Evolutionary conservation across 2,888 invertebrate species (phyloP), one percentile per base, ranked within the genome.

Genomic region (Phoenoteleia sp.): DNA sequence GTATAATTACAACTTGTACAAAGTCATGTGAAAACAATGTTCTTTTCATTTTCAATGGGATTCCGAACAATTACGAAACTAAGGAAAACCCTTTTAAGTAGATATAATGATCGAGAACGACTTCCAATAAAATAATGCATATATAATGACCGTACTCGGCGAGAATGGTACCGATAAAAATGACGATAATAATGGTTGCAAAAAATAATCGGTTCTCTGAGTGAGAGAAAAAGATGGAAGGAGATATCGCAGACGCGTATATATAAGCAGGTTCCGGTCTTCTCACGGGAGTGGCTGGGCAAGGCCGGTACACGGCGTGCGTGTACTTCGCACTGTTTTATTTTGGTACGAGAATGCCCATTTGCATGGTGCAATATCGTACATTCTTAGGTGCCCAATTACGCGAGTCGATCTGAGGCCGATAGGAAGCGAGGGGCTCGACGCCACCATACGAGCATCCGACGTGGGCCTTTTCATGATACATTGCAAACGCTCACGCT

Each of bases 291-390:
- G 83, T 83, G 81, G 83, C 74, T 81, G 72, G 75, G 69, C 81
- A 72, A 75, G 77, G 79, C 72, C 79, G 83, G 62, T 77, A 56
- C 54, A 69, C 75, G 67, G 81, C 80, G 85, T 83, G 87, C 80
- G 86, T 83, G 87, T 69, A 58, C 71, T 71, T 87, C 83, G 75
- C 72, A 80, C 49, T 85, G 86, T 87, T 90, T 91, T 91, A 89
- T 89, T 90, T 89, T 85, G 76, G 85, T 79, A 66, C 80, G 86
- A 88, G 88, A 88, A 90, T 89, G 90, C 90, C 88, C 91, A 93
- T 93, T 93, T 93, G 93, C 93, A 93, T 93, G 92, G 93, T 92
- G 93, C 92, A 93, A 93, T 93, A 93, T 93, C 92, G 92, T 92
- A 91, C 92, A 92, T 93, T 92, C 92, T 93, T 93, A 91, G 91